phyloP scores from a whole-genome alignment of 2,888 invertebrate species.

The Idaea biselata region DNA sequence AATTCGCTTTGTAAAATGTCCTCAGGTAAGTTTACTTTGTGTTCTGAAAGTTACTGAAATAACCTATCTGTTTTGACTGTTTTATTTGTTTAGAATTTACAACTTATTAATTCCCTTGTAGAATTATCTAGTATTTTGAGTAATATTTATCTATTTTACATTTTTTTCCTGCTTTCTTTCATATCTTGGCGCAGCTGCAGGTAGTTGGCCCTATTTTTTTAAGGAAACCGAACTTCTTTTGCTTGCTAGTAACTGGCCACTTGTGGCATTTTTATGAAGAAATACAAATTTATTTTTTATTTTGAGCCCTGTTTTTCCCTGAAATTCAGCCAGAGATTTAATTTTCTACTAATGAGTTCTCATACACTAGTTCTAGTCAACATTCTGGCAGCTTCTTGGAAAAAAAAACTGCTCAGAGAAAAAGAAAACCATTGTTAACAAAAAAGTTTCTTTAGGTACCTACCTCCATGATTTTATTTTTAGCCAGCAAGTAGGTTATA shows the following conservation, averaged over 20 bases:
- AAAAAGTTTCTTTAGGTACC: too few relatives aligned
- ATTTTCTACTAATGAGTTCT: not conserved
- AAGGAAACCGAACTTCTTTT: not conserved
- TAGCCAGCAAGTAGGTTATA: not conserved
- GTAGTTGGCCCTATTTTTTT: too few relatives aligned
- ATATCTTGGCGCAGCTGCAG: too few relatives aligned
- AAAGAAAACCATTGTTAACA: too few relatives aligned
- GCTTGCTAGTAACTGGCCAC: not conserved
- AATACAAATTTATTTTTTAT: not conserved
- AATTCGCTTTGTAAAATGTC: slow-evolving; percentile 48
- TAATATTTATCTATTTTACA: too few relatives aligned
- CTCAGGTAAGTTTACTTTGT: slow-evolving; percentile 39
- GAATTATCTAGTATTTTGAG: not conserved
- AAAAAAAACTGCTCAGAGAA: too few relatives aligned
- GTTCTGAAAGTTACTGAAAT: not conserved
- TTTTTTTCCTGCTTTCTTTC: too few relatives aligned
- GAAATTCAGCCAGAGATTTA: not conserved
- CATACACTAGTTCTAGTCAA: too few relatives aligned
- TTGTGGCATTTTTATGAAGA: not conserved
- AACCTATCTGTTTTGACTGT: not conserved
- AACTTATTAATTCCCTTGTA: not conserved
- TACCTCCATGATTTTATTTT: not conserved
- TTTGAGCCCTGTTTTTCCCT: not conserved
- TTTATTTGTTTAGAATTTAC: not conserved
- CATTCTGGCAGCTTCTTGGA: too few relatives aligned